Percentiles rank a stretch among this genome's conserved stretches.
Evolutionary conservation across 2,888 invertebrate species (phyloP).

Genomic region (Nephrotoma flavescens): DNA sequence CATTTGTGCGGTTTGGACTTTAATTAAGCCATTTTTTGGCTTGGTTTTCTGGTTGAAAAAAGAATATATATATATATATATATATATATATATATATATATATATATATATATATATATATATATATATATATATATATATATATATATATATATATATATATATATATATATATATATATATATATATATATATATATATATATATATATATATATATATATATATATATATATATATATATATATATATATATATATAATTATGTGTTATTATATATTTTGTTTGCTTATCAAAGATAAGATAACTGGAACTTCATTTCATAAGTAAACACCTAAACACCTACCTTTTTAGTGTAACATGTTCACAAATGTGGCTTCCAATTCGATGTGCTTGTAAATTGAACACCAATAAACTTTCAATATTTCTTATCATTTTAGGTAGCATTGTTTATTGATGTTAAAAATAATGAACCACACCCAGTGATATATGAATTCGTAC

Average conservation of each 20-base stretch:
- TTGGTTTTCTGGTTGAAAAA: too few species aligned
- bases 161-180: not conserved
- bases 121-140: not conserved
- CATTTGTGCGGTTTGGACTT: too few species aligned
- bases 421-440: not conserved
- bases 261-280: not conserved
- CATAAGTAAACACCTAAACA: not conserved
- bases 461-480: not conserved
- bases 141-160: not conserved
- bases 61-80: too few species aligned
- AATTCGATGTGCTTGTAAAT: not conserved
- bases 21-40: too few species aligned
- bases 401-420: not conserved
- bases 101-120: too few species aligned
- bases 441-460: not conserved
- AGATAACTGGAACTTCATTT: not conserved
- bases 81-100: too few species aligned
- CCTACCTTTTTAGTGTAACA: not conserved
- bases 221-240: not conserved
- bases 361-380: not conserved
- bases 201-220: not conserved
- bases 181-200: not conserved
- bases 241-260: not conserved
- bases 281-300: not conserved
- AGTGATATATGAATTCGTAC: not conserved